Conservation (phyloP, 2,113 vertebrate species). For the Climacteris rufus region DNA sequence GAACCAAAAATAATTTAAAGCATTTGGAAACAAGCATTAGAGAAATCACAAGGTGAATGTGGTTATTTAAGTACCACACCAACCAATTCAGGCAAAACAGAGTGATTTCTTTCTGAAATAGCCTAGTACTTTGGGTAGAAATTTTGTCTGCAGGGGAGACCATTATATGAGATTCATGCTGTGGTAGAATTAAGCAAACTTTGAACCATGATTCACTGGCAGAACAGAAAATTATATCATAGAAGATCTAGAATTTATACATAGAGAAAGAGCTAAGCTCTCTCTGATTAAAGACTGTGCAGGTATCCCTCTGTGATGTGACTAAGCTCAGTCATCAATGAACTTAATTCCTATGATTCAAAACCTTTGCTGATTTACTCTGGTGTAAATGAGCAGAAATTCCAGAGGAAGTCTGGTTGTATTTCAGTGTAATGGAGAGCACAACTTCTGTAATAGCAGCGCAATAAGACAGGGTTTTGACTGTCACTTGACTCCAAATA, state of each 20-base stretch:
- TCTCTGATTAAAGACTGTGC: constrained; percentile 7
- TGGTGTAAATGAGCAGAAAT: constrained; percentile 23
- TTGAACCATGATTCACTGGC: neutral
- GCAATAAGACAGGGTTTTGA: neutral
- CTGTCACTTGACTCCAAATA: neutral
- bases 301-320: constrained; percentile 12
- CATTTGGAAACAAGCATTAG: constrained; percentile 1
- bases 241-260: neutral
- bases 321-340: neutral
- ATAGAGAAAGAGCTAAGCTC: neutral
- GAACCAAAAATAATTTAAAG: neutral
- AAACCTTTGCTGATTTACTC: neutral
- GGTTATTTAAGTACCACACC: neutral
- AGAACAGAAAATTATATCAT: constrained; percentile 25
- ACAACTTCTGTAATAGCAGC: neutral
- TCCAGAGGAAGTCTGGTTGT: neutral
- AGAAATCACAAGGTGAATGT: constrained; percentile 6
- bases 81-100: constrained; percentile 16
- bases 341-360: constrained; percentile 8
- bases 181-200: constrained; percentile 36
- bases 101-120: constrained; percentile 22
- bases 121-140: neutral
- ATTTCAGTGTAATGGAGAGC: neutral
- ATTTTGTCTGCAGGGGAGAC: constrained; percentile 15
- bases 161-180: constrained; percentile 20